Conservation (phyloP, 2,888 invertebrate species). For the Copidosoma aretas region DNA sequence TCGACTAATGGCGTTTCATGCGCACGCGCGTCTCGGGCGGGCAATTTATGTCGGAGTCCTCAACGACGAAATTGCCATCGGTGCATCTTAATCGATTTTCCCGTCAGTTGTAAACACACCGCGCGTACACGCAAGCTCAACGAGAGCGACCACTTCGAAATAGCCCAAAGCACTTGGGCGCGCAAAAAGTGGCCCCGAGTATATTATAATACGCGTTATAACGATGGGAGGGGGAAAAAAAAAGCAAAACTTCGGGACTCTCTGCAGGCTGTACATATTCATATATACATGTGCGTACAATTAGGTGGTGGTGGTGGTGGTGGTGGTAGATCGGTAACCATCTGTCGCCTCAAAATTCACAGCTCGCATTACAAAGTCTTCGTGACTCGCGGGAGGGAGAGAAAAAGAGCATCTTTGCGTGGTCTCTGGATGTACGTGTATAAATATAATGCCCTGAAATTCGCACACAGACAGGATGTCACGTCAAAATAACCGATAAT, state of each 20-base stretch:
- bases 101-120: not conserved
- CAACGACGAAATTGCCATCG: not conserved
- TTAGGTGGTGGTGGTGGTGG: slow-evolving; percentile 25
- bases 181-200: not conserved
- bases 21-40: no score
- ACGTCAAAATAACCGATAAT: slow-evolving; percentile 38
- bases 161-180: not conserved
- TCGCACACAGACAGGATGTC: slow-evolving; percentile 26
- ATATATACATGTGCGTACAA: slow-evolving; percentile 17
- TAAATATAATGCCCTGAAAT: slow-evolving; percentile 8
- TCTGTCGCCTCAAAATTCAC: slow-evolving; percentile 37
- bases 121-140: not conserved
- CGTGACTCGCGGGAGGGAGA: slow-evolving; percentile 23
- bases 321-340: slow-evolving; percentile 32
- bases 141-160: not conserved
- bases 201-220: slow-evolving; percentile 7
- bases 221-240: no score
- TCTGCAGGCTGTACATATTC: no score
- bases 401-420: no score
- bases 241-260: no score
- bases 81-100: slow-evolving; percentile 12
- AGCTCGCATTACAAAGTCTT: slow-evolving; percentile 26
- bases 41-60: not conserved
- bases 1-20: not conserved
- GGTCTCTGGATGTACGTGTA: no score